Base-by-base conservation (phyloP, 2,797 vertebrate species). In the Craterocephalus amniculus region DNA sequence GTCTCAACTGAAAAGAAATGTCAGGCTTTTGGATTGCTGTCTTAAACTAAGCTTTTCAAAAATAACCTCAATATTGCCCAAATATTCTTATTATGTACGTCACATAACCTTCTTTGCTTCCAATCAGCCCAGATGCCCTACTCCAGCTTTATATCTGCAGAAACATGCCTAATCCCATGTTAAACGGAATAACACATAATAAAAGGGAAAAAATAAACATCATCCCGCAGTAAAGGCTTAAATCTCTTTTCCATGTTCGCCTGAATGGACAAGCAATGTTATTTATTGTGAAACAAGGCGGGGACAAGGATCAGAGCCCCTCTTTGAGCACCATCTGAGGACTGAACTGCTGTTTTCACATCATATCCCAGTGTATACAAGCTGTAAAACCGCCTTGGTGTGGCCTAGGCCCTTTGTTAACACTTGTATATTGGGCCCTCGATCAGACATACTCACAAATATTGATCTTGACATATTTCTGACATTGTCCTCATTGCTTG, bases 241-340 rank as follows among this genome's bases (percentile, higher is more conserved):
- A 95, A 92, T 92, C 90, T 90, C 80, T 89, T 93, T 93, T 93
- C 72, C 91, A 87, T 94, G 91, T 95, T 83, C 60, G 20, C 59
- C 79, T 91, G 87, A 91, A 87, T 92, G 89, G 86, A 95, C 91
- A 93, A 93, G 92, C 80, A 67, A 81, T 93, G 91, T 92, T 94
- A 93, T 94, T 94, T 93, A 90, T 82, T 84, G 78, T 72, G 81
- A 80, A 94, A 94, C 93, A 94, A 91, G 91, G 79, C 71, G 26
- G 70, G 73, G 89, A 94, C 91, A 93, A 88, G 93, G 93, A 92
- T 94, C 90, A 89, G 86, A 82, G 85, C 74, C 74, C 64, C 62
- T 79, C 83, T 89, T 73, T 72, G 80, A 84, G 78, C 79, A 52
- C 81, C 84, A 70, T 88, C 86, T 88, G 87, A 91, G 82, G 87